Conservation (phyloP, 2,888 invertebrate species). For the Hirtodrosophila alboralis region DNA sequence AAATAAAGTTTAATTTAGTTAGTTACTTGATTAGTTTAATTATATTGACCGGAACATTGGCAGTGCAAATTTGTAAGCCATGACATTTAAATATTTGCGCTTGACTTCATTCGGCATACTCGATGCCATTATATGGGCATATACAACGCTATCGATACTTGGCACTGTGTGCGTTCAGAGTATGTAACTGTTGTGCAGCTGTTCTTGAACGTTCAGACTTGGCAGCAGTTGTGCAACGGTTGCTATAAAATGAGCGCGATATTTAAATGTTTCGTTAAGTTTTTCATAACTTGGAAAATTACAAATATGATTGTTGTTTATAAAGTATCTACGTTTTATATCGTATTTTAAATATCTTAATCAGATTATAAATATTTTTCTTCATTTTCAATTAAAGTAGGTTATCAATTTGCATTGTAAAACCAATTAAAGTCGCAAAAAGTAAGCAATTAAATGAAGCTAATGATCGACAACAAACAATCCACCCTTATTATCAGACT, state of each 20-base stretch:
- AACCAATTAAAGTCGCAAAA: not conserved
- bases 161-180: not conserved
- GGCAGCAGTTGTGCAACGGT: conserved; percentile 2
- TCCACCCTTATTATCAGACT: conserved; percentile 26
- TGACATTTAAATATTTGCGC: no score
- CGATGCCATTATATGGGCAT: conserved; percentile 4
- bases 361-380: not conserved
- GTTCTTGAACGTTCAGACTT: conserved; percentile 3
- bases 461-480: conserved; percentile 66
- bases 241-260: not conserved
- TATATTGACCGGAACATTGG: no score
- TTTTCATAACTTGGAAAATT: no score
- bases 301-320: no score
- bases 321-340: no score
- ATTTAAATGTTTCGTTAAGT: conserved; percentile 4
- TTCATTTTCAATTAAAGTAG: not conserved
- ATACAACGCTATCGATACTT: not conserved
- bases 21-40: no score
- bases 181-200: conserved; percentile 10
- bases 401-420: conserved; percentile 10
- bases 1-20: no score
- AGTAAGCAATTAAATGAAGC: conserved; percentile 47
- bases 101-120: no score
- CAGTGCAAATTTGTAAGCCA: no score
- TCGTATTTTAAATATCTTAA: no score